Evolutionary conservation across 2,113 vertebrate genomes (phyloP).

Genomic region (Vombatus ursinus): DNA sequence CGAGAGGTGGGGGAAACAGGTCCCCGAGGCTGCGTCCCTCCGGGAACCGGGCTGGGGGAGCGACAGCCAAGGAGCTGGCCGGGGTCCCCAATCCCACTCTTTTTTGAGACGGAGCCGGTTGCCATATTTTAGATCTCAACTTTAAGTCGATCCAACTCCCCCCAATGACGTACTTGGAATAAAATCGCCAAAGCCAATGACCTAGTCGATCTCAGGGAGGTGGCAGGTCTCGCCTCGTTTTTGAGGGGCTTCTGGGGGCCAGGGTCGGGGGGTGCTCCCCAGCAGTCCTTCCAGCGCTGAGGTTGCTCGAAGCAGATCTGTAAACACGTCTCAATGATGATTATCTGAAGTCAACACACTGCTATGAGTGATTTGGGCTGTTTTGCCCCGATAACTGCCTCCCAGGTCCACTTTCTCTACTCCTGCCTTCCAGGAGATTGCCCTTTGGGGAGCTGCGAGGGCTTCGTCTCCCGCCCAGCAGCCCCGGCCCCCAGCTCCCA

Average conservation of each 20-base stretch:
- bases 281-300: slow-evolving; percentile 67
- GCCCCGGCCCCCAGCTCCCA: slow-evolving; percentile 22
- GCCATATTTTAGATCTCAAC: slow-evolving; percentile 85
- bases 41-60: slow-evolving; percentile 83
- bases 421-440: slow-evolving; percentile 39
- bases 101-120: slow-evolving; percentile 82
- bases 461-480: neutral
- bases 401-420: slow-evolving; percentile 70
- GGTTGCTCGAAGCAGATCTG: slow-evolving; percentile 75
- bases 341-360: slow-evolving; percentile 75
- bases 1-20: slow-evolving; percentile 83
- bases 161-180: slow-evolving; percentile 88
- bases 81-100: slow-evolving; percentile 72
- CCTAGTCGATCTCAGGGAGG: slow-evolving; percentile 79
- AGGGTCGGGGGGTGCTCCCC: slow-evolving; percentile 69
- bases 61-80: slow-evolving; percentile 66
- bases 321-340: slow-evolving; percentile 81
- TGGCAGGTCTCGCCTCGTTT: slow-evolving; percentile 78
- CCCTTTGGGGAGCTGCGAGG: neutral
- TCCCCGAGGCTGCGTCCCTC: slow-evolving; percentile 81
- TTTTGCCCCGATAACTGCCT: slow-evolving; percentile 72
- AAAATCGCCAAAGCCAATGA: slow-evolving; percentile 80
- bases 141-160: slow-evolving; percentile 84
- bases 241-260: slow-evolving; percentile 74
- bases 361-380: slow-evolving; percentile 67